Conservation (phyloP, 2,888 invertebrate genomes). For the Esperia sulphurella region DNA sequence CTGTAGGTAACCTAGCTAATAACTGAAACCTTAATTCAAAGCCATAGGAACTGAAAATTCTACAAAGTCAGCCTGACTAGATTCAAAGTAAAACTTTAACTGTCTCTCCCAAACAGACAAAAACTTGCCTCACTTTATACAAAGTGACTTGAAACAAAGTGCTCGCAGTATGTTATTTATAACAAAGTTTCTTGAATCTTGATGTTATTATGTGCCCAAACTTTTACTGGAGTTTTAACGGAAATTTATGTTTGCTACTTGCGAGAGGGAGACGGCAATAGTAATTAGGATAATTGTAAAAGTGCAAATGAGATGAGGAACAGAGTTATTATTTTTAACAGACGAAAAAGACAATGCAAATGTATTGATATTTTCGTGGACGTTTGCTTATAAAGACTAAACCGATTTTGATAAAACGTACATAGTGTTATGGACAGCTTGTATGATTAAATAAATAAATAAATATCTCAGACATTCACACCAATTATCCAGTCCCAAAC, state of each 20-base stretch:
- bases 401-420: no score
- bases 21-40: neutral
- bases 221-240: conserved; percentile 4
- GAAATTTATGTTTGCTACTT: conserved; percentile 6
- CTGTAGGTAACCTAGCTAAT: no score
- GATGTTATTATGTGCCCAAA: conserved; percentile 12
- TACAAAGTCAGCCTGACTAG: neutral
- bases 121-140: conserved; percentile 18
- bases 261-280: neutral
- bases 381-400: no score
- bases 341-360: no score
- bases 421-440: no score
- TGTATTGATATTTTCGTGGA: no score
- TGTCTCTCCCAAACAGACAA: conserved; percentile 35
- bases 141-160: conserved; percentile 2
- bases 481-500: no score
- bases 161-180: conserved; percentile 5
- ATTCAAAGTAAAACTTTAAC: conserved; percentile 10
- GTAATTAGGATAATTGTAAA: conserved; percentile 10
- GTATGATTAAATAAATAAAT: no score
- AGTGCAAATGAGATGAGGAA: conserved; percentile 1
- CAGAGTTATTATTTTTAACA: conserved; percentile 1
- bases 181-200: conserved; percentile 9
- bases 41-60: neutral
- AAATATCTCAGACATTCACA: no score